Conservation (phyloP, 1,140 invertebrate species). For the Drosophila carrolli region DNA sequence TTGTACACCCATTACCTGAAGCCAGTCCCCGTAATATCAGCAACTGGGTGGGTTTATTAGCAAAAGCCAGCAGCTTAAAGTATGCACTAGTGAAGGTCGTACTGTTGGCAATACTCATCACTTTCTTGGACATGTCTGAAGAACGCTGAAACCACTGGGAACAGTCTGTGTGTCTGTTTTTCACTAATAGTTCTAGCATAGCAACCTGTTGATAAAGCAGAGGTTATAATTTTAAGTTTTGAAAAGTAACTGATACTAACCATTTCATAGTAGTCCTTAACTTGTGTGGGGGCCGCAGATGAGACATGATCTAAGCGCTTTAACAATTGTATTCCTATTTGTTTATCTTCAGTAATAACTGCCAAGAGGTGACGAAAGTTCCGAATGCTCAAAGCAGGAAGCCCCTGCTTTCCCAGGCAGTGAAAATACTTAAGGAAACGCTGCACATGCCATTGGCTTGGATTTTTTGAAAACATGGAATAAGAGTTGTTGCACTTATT, state of each 20-base stretch:
- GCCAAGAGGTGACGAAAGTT: constrained; percentile 43
- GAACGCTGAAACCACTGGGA: constrained; percentile 27
- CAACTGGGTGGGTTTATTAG: constrained; percentile 10
- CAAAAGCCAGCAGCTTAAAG: constrained; percentile 27
- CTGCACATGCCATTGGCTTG: constrained; percentile 51
- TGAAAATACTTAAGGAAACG: constrained; percentile 59
- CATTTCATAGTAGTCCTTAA: constrained; percentile 56
- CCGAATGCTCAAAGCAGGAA: constrained; percentile 10
- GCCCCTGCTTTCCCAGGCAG: constrained; percentile 1
- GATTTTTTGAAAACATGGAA: constrained; percentile 42
- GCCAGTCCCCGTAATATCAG: constrained; percentile 32
- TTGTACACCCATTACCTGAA: not conserved
- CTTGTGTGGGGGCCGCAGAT: constrained; percentile 8
- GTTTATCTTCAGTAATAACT: constrained; percentile 2
- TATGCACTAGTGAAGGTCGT: constrained; percentile 23
- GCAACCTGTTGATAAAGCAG: constrained; percentile 8
- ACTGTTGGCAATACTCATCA: constrained; percentile 11
- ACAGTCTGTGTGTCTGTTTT: not conserved
- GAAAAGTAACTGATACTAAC: constrained; percentile 17
- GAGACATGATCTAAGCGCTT: constrained; percentile 22
- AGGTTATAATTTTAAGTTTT: not conserved
- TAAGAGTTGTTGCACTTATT: constrained; percentile 49
- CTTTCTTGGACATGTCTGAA: constrained; percentile 10
- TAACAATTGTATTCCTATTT: constrained; percentile 20
- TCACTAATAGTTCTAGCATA: constrained; percentile 35